Base-by-base conservation (phyloP, 2,113 vertebrate species). In the Plotosus lineatus region DNA sequence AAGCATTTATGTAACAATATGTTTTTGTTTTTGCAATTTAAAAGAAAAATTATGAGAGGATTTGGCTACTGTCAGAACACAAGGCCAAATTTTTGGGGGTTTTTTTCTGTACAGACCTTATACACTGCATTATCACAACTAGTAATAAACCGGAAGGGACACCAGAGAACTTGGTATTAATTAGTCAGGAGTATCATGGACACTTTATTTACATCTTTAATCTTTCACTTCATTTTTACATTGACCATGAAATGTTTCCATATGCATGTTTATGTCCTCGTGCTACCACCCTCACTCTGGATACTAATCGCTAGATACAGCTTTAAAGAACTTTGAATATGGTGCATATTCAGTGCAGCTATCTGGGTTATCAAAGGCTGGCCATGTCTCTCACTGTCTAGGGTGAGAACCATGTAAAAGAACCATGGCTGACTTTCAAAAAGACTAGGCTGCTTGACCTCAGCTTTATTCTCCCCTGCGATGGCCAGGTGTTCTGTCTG, bases 1-100 rank as follows among this genome's bases (percentile, higher is more conserved):
- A 48, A 42, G 40, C 15, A 10, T 51, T 73, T 73, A 73, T 51
- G 36, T 73, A 50, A 73, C 46, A 73, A 11, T 50, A 50, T 36
- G 69, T 33, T 51, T 12, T 23, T 73, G 69, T 36, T 73, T 28
- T 12, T 1, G 2, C 69, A 51, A 51, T 21, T 10, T 44, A 8
- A 44, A 28, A 71, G 11, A 19, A 40, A 61, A 31, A 33, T 31
- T 72, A 44, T 2, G 8, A 72, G 44, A 33, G 28, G 69, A 72
- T 33, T 72, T 48, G 28, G 12, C 26, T 50, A 31, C 15, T 51
- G 26, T 50, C 23, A 12, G 66, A 14, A 28, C 44, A 33, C 44
- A 33, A 33, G 28, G 15, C 44, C 6, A n/a, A n/a, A n/a, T n/a
- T n/a, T n/a, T n/a, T n/a, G n/a, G n/a, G n/a, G n/a, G n/a, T n/a